phyloP scores from a whole-genome alignment of 2,797 vertebrate genomes.

The Pristis pectinata region DNA sequence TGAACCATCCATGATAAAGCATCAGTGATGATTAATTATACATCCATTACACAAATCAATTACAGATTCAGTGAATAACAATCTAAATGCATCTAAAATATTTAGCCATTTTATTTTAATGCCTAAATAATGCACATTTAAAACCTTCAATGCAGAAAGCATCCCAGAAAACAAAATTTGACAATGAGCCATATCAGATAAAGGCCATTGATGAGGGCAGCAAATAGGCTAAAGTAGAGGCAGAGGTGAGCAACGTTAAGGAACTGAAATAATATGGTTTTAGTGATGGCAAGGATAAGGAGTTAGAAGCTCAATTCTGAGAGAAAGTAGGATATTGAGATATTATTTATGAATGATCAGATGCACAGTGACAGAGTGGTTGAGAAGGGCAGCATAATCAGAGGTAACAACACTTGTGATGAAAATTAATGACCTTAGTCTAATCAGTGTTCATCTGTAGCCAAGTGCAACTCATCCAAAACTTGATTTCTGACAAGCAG shows the following conservation, averaged over 20 bases:
- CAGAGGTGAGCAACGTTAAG: background rate
- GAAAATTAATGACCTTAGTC: background rate
- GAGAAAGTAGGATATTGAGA: too few species aligned
- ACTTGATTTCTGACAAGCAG: background rate
- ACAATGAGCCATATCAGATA: too few species aligned
- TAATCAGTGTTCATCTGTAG: background rate
- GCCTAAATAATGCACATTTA: too few species aligned
- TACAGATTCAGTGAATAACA: too few species aligned
- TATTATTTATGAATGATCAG: background rate
- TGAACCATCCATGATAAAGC: background rate
- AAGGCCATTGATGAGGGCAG: background rate
- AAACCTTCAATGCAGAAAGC: too few species aligned
- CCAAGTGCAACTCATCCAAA: background rate
- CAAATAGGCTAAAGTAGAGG: background rate
- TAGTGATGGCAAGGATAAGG: background rate
- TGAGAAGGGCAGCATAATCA: background rate
- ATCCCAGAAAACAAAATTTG: too few species aligned
- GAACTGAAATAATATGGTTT: background rate
- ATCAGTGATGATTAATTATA: background rate
- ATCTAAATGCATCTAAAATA: too few species aligned
- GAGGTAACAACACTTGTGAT: background rate
- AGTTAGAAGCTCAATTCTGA: background rate
- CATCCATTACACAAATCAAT: too few species aligned
- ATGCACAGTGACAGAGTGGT: background rate
- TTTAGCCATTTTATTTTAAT: too few species aligned